phyloP scores from a whole-genome alignment of 1,140 invertebrate species.

The Coboldia fuscipes region DNA sequence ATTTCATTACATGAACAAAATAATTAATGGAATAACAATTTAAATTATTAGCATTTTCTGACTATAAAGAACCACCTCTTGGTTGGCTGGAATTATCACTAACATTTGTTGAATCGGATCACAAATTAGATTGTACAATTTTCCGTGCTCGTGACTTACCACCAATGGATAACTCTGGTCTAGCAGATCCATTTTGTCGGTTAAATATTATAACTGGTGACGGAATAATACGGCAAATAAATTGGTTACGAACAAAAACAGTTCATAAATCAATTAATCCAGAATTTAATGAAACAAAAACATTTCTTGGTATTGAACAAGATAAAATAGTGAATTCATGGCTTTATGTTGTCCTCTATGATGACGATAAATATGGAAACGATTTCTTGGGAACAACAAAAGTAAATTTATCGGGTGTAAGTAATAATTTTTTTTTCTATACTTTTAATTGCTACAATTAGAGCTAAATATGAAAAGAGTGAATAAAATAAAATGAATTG shows the following conservation, averaged over 20 bases:
- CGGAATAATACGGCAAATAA: slow-evolving; percentile 15
- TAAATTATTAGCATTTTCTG: too few species aligned
- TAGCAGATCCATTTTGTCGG: slow-evolving; percentile 83
- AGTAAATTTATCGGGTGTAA: slow-evolving; percentile 28
- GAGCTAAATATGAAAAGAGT: too few species aligned
- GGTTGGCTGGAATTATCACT: slow-evolving; percentile 55
- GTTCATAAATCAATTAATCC: slow-evolving; percentile 83
- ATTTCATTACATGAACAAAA: too few species aligned
- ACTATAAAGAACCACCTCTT: slow-evolving; percentile 25
- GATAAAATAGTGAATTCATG: slow-evolving; percentile 45
- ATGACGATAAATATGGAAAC: slow-evolving; percentile 68
- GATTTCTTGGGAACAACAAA: slow-evolving; percentile 67
- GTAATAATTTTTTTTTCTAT: too few species aligned
- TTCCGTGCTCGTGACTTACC: slow-evolving; percentile 50
- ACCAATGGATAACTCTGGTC: slow-evolving; percentile 71
- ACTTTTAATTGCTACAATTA: too few species aligned
- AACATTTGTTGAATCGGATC: slow-evolving; percentile 50
- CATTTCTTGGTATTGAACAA: slow-evolving; percentile 59
- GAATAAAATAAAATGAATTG: too few species aligned
- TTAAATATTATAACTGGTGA: slow-evolving; percentile 45
- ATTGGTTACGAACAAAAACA: slow-evolving; percentile 45
- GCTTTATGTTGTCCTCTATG: slow-evolving; percentile 50
- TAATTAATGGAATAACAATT: too few species aligned
- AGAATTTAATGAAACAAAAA: slow-evolving; percentile 81
- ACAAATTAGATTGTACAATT: slow-evolving; percentile 57